Base-by-base conservation (phyloP, 2,888 invertebrate genomes). In the Cryptosula pallasiana region DNA sequence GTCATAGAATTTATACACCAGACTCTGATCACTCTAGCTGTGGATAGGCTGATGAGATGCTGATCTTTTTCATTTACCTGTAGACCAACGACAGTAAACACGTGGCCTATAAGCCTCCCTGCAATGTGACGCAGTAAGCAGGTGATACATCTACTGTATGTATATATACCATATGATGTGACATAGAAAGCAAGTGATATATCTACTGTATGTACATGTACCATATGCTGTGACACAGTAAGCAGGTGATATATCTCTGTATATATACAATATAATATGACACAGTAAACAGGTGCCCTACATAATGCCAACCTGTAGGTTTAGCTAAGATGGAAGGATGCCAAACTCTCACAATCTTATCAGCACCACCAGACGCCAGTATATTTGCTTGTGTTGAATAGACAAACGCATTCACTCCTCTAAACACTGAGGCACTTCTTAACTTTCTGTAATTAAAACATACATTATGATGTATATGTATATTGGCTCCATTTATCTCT, bases 1-100 rank as follows among this genome's bases (percentile, higher is more conserved):
- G 82, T 81, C 23, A 83, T 77, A 0, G 83, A 82, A 74, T 82
- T 81, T 25, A 84, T 83, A 74, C 84, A 83, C 84, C 84, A 84
- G 29, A 84, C 79, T 35, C 83, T 76, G 74, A 84, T 78, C 27
- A 83, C 82, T 36, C 83, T 73, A 27, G 83, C 84, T 1, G 83
- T 81, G 1, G 83, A 83, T 72, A 84, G 73, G 73, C 83, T 83
- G 75, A 84, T 83, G 72, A 84, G 78, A 72, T 84, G 83, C 72
- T 84, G 83, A 73, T 84, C 84, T 71, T 78, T 76, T 75, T 84
- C 83, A 74, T 83, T 84, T 71, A 78, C 79, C 25, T 77, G 78
- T 55, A 84, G 81, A 75, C 83, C 84, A 36, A 81, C 79, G 63
- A 84, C 82, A 0, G 84, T 83, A 75, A 84, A 84, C 74, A 84